These are phyloP conservation scores for Tetranychus truncatus DNA, from an alignment of 2,888 invertebrate genomes.

Conservation along the genomic window DNA sequence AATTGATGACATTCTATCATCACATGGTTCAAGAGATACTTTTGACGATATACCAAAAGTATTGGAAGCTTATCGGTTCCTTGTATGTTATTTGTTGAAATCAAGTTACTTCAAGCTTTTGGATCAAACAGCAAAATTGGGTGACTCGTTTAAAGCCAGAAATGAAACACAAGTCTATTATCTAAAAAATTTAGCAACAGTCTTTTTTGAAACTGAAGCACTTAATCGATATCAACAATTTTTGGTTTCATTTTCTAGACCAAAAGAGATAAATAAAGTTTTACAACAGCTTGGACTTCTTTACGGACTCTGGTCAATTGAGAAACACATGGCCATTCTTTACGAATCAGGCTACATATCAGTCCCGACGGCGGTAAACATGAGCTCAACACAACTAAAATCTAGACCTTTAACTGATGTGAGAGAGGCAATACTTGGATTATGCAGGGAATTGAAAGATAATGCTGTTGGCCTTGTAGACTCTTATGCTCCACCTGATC, in stretches of 20 bases:
- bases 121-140: neutral
- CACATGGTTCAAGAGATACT: slow-evolving; percentile 32
- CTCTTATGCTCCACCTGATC: slow-evolving; percentile 69
- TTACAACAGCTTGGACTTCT: slow-evolving; percentile 32
- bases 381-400: neutral
- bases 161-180: slow-evolving; percentile 68
- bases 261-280: slow-evolving; percentile 25
- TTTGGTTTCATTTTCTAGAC: neutral
- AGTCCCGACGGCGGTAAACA: slow-evolving; percentile 27
- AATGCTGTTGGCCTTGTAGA: slow-evolving; percentile 61
- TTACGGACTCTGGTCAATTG: slow-evolving; percentile 37
- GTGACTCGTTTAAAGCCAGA: slow-evolving; percentile 50
- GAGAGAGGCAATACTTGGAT: slow-evolving; percentile 47
- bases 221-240: slow-evolving; percentile 17
- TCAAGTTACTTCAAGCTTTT: slow-evolving; percentile 45
- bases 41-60: slow-evolving; percentile 7
- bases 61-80: slow-evolving; percentile 27
- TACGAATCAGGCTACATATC: slow-evolving; percentile 36
- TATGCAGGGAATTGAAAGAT: slow-evolving; percentile 50
- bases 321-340: slow-evolving; percentile 50
- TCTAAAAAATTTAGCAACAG: slow-evolving; percentile 54
- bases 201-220: slow-evolving; percentile 47
- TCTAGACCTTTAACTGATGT: slow-evolving; percentile 32
- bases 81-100: slow-evolving; percentile 24
- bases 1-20: slow-evolving; percentile 14